Base-by-base conservation (phyloP, 1,140 invertebrate genomes). In the Meteorus sp. region DNA sequence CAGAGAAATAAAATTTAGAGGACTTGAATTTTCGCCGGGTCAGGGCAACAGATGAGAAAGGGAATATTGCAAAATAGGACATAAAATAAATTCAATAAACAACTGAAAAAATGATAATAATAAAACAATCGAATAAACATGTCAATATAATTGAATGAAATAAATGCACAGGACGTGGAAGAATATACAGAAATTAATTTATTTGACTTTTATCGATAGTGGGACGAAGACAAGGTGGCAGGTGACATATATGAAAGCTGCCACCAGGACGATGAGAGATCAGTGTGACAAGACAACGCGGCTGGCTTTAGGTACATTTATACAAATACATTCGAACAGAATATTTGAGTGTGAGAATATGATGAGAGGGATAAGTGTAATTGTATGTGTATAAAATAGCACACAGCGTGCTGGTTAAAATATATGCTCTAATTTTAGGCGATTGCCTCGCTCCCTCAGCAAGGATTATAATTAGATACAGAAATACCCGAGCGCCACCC, bases 401-500 rank as follows among this genome's bases (percentile, higher is more conserved):
- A 65, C 44, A 41, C 3, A n/a, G 65, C 60, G 68, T 66, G 66
- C 63, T 65, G 65, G 70, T 75, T 77, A 71, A 72, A 76, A 73
- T 76, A 78, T 76, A 77, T 75, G 72, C 71, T 76, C 76, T 77
- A 78, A 78, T 78, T 78, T 78, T 78, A 77, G 75, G 67, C 75
- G 76, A 78, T 78, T 74, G 76, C 76, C 69, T 77, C 72, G 75
- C 74, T 77, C 76, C 74, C 76, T 77, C 76, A 71, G 72, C 73
- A 68, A 76, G 71, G 73, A 76, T 78, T 78, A 78, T 78, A 78
- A 78, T 78, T 78, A 78, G 76, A 78, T 77, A 73, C 76, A 78
- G 73, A 78, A 78, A 78, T 78, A 77, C 69, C 69, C 76, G 59
- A 44, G 22, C 63, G 69, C 70, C 75, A 72, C 68, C 72, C 61